Conservation (phyloP, 2,888 invertebrate species). For the Philaethria dido region DNA sequence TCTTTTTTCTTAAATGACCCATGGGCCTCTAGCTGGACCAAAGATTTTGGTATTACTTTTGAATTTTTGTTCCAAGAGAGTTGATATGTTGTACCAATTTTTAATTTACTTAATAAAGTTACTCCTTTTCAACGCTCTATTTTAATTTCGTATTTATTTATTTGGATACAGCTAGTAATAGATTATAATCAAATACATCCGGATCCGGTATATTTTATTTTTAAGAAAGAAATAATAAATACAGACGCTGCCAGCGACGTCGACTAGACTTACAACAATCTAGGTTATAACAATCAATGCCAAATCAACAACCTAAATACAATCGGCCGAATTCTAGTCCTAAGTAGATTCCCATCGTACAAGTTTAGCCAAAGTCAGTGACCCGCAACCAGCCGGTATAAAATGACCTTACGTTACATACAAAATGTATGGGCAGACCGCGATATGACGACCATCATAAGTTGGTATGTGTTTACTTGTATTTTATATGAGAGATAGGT, state of each 20-base stretch:
- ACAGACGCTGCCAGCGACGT: neutral
- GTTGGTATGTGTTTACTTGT: neutral
- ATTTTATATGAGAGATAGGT: constrained; percentile 13
- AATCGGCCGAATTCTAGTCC: constrained; percentile 35
- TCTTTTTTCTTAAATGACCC: too few species aligned
- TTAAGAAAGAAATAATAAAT: neutral
- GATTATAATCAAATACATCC: too few species aligned
- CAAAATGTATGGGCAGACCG: constrained; percentile 3
- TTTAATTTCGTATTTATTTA: too few species aligned
- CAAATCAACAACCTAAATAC: constrained; percentile 23
- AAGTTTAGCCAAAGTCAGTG: constrained; percentile 44
- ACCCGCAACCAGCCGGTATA: constrained; percentile 37
- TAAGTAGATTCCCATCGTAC: constrained; percentile 39
- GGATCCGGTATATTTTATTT: too few species aligned
- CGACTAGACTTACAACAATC: constrained; percentile 7
- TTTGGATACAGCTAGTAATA: too few species aligned
- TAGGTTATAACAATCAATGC: constrained; percentile 22
- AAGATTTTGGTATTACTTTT: too few species aligned
- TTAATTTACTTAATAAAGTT: too few species aligned
- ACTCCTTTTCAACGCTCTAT: too few species aligned
- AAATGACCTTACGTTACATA: constrained; percentile 16
- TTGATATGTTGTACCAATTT: too few species aligned
- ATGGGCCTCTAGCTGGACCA: too few species aligned
- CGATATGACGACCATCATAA: neutral
- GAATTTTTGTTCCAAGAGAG: too few species aligned